phyloP scores from a whole-genome alignment of 2,113 vertebrate species.

The Plectropomus leopardus region DNA sequence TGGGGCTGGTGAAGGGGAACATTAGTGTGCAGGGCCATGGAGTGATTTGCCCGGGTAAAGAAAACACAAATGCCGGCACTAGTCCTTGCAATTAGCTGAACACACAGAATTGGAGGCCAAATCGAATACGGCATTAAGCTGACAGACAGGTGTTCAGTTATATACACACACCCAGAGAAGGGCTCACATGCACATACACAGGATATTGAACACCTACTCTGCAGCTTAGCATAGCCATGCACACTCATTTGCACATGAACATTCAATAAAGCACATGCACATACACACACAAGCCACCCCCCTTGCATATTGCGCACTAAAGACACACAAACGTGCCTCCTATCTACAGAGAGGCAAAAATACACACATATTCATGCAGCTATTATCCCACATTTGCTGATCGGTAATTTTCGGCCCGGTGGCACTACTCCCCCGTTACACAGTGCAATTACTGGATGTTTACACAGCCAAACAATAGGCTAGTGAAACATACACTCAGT shows the following conservation, averaged over 20 bases:
- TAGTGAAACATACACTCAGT: conserved; percentile 70
- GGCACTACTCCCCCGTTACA: conserved; percentile 60
- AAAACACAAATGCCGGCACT: conserved; percentile 66
- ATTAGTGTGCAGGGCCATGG: conserved; percentile 67
- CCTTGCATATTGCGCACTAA: conserved; percentile 3
- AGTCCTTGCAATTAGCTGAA: conserved; percentile 78
- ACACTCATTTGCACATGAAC: background rate
- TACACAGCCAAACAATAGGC: conserved; percentile 73
- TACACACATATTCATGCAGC: conserved; percentile 49
- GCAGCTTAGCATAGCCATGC: background rate
- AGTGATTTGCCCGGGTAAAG: conserved; percentile 66
- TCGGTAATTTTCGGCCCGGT: conserved; percentile 70
- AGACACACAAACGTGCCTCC: conserved; percentile 18
- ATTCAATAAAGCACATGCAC: background rate
- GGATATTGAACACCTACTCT: conserved; percentile 1
- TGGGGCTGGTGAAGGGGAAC: conserved; percentile 48
- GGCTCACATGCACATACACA: conserved; percentile 24
- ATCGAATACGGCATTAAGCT: conserved; percentile 75
- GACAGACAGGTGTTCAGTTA: conserved; percentile 75
- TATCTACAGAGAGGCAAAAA: conserved; percentile 38
- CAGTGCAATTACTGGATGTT: conserved; percentile 77
- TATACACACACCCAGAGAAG: conserved; percentile 51
- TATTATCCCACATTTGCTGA: conserved; percentile 75
- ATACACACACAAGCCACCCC: background rate
- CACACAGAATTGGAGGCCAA: conserved; percentile 71